Percentiles rank a stretch among this genome's conserved stretches.
Evolutionary conservation across 2,113 vertebrate species (phyloP).

Genomic region (Pseudonaja textilis): DNA sequence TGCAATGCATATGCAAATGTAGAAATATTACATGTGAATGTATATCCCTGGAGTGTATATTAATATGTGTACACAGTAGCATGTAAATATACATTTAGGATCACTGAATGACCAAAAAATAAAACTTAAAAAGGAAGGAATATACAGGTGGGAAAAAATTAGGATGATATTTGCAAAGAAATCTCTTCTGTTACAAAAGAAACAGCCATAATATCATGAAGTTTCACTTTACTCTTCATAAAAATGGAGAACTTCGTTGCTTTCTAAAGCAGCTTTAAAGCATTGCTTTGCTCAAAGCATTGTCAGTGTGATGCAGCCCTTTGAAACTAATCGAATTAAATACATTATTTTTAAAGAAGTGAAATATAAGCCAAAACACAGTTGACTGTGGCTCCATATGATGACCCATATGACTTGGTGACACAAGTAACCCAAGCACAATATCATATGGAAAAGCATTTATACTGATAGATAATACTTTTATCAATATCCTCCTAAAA

Average conservation of each 20-base stretch:
- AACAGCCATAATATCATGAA: no score
- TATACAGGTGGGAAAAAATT: background rate
- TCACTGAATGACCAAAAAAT: background rate
- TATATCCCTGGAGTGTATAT: background rate
- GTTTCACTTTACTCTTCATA: no score
- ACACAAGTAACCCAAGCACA: background rate
- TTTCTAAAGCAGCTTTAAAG: background rate
- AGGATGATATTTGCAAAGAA: no score
- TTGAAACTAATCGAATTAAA: background rate
- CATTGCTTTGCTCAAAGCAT: background rate
- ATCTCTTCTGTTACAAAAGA: no score
- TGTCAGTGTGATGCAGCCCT: background rate
- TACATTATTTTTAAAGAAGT: background rate
- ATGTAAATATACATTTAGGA: background rate
- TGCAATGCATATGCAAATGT: background rate
- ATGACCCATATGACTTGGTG: background rate
- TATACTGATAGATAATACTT: background rate
- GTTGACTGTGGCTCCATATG: background rate
- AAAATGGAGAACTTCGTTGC: no score
- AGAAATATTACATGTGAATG: background rate
- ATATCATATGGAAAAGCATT: background rate
- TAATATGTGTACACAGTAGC: background rate
- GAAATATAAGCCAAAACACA: background rate
- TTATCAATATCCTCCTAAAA: background rate
- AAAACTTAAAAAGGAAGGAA: background rate